These are phyloP conservation scores for Montipora sp. DNA, from an alignment of 64 coral and sea anemone species.

Conservation along the genomic window DNA sequence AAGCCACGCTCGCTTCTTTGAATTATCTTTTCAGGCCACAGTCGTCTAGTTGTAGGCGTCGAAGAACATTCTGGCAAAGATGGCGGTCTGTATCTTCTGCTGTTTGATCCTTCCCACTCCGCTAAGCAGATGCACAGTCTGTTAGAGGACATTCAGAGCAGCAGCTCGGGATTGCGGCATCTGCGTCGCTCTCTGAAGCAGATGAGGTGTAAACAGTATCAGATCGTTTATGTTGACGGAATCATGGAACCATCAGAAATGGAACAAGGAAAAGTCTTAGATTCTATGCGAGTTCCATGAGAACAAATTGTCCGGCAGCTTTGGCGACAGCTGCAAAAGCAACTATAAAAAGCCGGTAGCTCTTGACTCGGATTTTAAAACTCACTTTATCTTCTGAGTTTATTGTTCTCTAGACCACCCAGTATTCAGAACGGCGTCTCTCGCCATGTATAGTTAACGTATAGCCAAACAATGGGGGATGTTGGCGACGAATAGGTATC, in stretches of 20 bases:
- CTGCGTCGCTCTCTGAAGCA: constrained; percentile 87
- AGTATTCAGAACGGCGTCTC: too few relatives aligned
- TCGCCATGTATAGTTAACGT: too few relatives aligned
- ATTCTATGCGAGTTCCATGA: constrained; percentile 71
- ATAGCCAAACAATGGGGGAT: too few relatives aligned
- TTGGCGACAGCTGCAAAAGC: too few relatives aligned
- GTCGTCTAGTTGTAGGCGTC: constrained; percentile 90
- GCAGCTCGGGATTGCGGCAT: constrained; percentile 69
- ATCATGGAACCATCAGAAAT: constrained; percentile 86
- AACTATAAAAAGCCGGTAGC: too few relatives aligned
- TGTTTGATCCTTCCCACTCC: constrained; percentile 94
- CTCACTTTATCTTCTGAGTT: too few relatives aligned
- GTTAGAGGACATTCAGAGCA: constrained; percentile 68
- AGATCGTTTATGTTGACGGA: constrained; percentile 89
- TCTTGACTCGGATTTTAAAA: too few relatives aligned
- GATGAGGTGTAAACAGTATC: constrained; percentile 93
- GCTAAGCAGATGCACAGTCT: constrained; percentile 96
- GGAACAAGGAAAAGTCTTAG: constrained; percentile 76
- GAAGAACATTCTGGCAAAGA: constrained; percentile 90
- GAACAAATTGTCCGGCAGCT: neutral
- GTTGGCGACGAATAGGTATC: too few relatives aligned
- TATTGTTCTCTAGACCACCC: too few relatives aligned
- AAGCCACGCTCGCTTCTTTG: neutral
- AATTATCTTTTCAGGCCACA: constrained; percentile 74
- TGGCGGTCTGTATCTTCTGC: constrained; percentile 77